Base-by-base conservation (phyloP, 1,140 invertebrate species). In the Calosoma granatense region DNA sequence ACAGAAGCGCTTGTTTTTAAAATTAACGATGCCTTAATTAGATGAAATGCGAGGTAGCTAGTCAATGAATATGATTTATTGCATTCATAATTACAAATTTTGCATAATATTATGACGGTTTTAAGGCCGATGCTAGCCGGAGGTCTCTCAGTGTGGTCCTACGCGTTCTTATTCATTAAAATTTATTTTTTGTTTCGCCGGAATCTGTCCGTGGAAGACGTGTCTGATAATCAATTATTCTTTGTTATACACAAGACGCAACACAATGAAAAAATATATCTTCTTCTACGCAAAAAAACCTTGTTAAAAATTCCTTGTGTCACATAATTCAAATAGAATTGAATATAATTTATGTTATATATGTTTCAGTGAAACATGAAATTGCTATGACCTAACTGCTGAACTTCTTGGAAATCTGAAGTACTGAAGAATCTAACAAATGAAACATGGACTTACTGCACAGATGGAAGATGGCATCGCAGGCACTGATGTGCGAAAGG, bases 391-490 rank as follows among this genome's bases (percentile, higher is more conserved):
- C n/a, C n/a, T n/a, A n/a, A n/a, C n/a, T n/a, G n/a, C n/a, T n/a
- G n/a, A n/a, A n/a, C n/a, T n/a, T n/a, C n/a, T n/a, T n/a, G n/a
- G n/a, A n/a, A n/a, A n/a, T n/a, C n/a, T n/a, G n/a, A n/a, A n/a
- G n/a, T n/a, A n/a, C n/a, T n/a, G n/a, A n/a, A n/a, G n/a, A n/a
- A n/a, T n/a, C n/a, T n/a, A n/a, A n/a, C n/a, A n/a, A n/a, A n/a
- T n/a, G n/a, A n/a, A 36, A n/a, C 26, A 36, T 21, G 26, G 54
- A 91, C 90, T 87, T 79, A 94, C 97, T 84, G 67, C 92, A 92
- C 56, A 99, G 79, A 75, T 99, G 95, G 71, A 99, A 99, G 62
- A 99, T 88, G n/a, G 94, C 94, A 75, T 99, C 97, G 72, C 97
- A 99, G 4, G 95, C 96, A 71, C 87, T 93, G 65, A 99, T 98